A percentile compares a stretch with the other conserved stretches of the same genome.
These are phyloP conservation scores for Onychostruthus taczanowskii DNA, from an alignment of 2,113 vertebrate genomes.

Conservation along the genomic window DNA sequence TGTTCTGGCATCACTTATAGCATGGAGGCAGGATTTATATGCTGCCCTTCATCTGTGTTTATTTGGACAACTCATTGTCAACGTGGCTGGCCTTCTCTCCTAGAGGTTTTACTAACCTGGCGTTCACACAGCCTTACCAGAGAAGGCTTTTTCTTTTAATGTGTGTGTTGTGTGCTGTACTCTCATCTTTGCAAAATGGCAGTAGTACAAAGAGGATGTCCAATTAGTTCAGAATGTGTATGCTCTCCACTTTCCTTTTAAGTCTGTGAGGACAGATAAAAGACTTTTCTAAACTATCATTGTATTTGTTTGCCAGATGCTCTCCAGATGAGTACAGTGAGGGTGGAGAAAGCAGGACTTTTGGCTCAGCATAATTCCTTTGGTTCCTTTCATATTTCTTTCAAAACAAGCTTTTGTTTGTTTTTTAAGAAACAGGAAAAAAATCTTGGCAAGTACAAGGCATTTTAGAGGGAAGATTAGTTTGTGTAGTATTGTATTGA, in stretches of 20 bases:
- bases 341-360: constrained; percentile 23
- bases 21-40: background rate
- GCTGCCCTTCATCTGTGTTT: background rate
- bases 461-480: background rate
- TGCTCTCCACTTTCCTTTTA: background rate
- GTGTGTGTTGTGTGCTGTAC: background rate
- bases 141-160: background rate
- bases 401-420: constrained; percentile 33
- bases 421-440: background rate
- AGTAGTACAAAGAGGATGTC: background rate
- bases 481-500: background rate
- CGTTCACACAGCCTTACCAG: background rate
- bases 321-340: constrained; percentile 34
- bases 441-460: background rate
- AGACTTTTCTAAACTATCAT: background rate
- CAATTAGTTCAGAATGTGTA: background rate
- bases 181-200: background rate
- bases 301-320: constrained; percentile 29
- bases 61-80: background rate
- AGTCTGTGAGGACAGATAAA: constrained; percentile 18
- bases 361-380: background rate
- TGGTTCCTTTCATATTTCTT: constrained; percentile 38
- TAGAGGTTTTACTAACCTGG: background rate
- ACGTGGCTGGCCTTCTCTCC: accelerated
- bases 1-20: background rate